Percentiles rank a stretch among this genome's conserved stretches.
These are phyloP conservation scores for Colaptes auratus DNA, from an alignment of 2,113 vertebrate genomes.

Conservation along the genomic window DNA sequence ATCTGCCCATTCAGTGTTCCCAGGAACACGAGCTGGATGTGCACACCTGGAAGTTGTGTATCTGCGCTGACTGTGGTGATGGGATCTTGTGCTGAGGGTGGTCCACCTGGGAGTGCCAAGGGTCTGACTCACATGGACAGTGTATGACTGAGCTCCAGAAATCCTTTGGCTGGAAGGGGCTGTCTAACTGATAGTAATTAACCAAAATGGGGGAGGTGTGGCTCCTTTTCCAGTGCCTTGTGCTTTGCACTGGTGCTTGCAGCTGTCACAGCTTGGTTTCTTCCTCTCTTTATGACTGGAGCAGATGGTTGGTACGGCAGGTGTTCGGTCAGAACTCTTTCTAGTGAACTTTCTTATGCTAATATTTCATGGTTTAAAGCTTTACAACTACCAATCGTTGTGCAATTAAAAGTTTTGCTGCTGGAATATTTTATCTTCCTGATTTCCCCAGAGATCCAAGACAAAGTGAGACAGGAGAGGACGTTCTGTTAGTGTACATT, in stretches of 20 bases:
- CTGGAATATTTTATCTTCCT: not conserved
- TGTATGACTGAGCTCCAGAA: accelerated
- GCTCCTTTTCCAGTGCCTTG: not conserved
- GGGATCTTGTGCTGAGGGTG: not conserved
- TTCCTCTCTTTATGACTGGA: not conserved
- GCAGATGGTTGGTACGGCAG: not conserved
- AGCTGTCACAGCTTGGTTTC: not conserved
- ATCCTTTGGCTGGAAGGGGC: not conserved
- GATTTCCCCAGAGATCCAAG: not conserved
- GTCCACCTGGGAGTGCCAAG: not conserved
- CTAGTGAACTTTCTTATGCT: not conserved
- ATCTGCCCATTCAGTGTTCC: not conserved
- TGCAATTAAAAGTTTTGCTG: constrained; percentile 13
- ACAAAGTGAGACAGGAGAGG: not conserved
- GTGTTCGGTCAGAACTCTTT: not conserved
- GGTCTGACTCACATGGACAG: too few species aligned
- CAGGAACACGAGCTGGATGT: accelerated
- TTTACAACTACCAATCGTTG: not conserved
- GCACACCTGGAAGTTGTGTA: not conserved
- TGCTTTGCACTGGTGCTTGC: not conserved
- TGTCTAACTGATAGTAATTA: not conserved
- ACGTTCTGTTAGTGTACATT: not conserved
- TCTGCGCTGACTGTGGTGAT: accelerated
- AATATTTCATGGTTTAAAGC: not conserved
- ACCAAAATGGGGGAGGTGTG: not conserved